These are phyloP conservation scores for Carollia perspicillata DNA, from an alignment of 2,113 vertebrate genomes.

Conservation along the genomic window DNA sequence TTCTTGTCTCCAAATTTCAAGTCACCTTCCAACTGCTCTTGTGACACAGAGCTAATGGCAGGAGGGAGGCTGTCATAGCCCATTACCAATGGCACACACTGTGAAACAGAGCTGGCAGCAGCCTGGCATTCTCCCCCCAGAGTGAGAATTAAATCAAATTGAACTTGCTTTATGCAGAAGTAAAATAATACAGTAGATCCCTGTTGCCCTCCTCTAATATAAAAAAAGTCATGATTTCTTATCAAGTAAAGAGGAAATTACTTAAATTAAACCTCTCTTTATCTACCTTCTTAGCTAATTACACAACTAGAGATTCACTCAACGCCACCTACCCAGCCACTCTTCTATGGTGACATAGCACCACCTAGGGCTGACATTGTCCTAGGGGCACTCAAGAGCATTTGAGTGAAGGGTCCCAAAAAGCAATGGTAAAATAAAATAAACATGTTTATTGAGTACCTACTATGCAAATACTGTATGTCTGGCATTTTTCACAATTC, in stretches of 20 bases:
- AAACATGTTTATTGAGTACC: not conserved
- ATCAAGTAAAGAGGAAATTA: not conserved
- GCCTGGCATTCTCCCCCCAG: not conserved
- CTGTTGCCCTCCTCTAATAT: not conserved
- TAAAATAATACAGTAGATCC: conserved; percentile 7
- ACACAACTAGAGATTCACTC: not conserved
- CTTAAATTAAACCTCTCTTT: conserved; percentile 28
- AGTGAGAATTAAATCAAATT: not conserved
- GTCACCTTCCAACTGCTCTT: not conserved
- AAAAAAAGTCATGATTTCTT: conserved; percentile 40
- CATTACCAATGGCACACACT: not conserved
- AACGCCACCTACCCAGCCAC: not conserved
- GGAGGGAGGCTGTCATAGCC: not conserved
- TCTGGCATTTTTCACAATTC: not conserved
- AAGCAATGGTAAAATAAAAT: not conserved
- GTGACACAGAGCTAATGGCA: not conserved
- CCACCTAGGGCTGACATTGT: conserved; percentile 36
- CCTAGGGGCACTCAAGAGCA: not conserved
- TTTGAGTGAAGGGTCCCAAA: not conserved
- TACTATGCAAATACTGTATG: not conserved
- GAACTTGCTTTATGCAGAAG: not conserved
- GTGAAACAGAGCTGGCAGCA: not conserved
- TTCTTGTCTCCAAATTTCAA: not conserved
- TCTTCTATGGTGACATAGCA: not conserved
- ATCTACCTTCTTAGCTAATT: conserved; percentile 3